Evolutionary conservation across 2,113 vertebrate species (phyloP).

Genomic region (Tiliqua scincoides): DNA sequence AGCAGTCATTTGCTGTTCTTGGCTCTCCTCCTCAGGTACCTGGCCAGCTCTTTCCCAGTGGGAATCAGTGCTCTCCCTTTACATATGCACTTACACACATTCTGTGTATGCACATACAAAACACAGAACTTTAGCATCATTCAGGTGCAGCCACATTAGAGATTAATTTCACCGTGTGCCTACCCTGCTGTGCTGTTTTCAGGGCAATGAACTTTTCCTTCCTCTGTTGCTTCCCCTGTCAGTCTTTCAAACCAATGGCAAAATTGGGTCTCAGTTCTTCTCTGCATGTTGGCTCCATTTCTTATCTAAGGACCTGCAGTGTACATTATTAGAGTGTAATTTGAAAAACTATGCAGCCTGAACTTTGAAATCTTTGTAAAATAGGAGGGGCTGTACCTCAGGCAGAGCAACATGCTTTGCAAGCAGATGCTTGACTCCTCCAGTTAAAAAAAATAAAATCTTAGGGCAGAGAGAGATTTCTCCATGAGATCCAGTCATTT

Average conservation of each 20-base stretch:
- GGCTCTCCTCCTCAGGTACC: conserved; percentile 8
- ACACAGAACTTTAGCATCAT: neutral
- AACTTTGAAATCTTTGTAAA: neutral
- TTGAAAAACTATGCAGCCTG: neutral
- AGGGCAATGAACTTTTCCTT: neutral
- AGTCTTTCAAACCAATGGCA: neutral
- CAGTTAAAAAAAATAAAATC: neutral
- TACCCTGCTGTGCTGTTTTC: neutral
- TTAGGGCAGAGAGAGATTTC: neutral
- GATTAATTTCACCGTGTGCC: neutral
- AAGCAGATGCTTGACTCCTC: neutral
- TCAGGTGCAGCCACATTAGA: neutral
- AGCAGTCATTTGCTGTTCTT: conserved; percentile 51
- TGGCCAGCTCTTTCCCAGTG: conserved; percentile 4
- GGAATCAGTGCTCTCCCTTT: conserved; percentile 11
- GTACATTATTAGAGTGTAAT: neutral
- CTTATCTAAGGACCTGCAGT: neutral
- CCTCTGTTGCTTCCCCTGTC: neutral
- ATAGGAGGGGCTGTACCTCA: neutral
- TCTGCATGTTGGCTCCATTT: neutral
- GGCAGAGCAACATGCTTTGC: neutral
- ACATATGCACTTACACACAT: conserved; percentile 5
- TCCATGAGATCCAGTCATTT: no score
- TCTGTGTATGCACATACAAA: neutral
- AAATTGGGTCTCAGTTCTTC: neutral